These are phyloP conservation scores for Philonicus albiceps DNA, from an alignment of 2,888 invertebrate species.

Conservation along the genomic window DNA sequence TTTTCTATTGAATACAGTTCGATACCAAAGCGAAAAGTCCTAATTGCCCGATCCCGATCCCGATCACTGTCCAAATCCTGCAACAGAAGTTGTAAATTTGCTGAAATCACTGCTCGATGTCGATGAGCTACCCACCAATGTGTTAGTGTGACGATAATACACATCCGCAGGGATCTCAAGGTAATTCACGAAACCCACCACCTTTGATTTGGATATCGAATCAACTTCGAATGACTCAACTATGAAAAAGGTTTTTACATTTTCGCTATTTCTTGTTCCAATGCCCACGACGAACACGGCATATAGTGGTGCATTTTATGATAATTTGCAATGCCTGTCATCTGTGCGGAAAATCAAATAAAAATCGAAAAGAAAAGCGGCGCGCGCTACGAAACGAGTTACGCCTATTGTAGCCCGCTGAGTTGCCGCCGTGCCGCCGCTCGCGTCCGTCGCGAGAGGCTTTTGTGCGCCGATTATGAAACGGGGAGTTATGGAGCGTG, in stretches of 20 bases:
- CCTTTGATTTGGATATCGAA: constrained; percentile 24
- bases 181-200: constrained; percentile 7
- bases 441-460: not conserved
- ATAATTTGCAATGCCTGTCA: constrained; percentile 20
- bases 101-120: not conserved
- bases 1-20: not conserved
- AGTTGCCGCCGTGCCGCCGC: not conserved
- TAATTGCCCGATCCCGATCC: not conserved
- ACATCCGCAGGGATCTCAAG: constrained; percentile 20
- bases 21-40: not conserved
- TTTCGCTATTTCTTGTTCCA: not conserved
- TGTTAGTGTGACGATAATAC: constrained; percentile 9
- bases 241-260: not conserved
- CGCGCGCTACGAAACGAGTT: not conserved
- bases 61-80: not conserved
- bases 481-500: not conserved
- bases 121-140: not conserved
- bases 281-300: not conserved
- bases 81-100: not conserved
- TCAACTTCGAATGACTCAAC: constrained; percentile 3
- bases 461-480: not conserved
- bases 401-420: not conserved
- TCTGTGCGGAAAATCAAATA: not conserved
- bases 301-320: not conserved
- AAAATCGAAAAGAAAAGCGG: not conserved